Evolutionary conservation across 2,113 vertebrate species (phyloP), one percentile per base, ranked within the genome.

Genomic region (Serilophus lunatus): DNA sequence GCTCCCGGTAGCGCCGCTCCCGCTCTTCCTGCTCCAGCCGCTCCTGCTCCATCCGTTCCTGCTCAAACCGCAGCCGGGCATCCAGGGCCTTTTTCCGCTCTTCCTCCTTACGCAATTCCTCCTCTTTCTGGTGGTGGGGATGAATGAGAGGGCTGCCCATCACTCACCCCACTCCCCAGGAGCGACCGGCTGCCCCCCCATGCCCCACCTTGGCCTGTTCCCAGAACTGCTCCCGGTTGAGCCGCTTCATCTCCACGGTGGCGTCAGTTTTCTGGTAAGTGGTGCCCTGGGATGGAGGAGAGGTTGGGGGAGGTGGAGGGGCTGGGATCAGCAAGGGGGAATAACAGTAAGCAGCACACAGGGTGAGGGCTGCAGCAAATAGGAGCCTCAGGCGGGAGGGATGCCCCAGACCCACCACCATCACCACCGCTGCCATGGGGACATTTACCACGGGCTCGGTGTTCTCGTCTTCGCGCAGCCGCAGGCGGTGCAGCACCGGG

Each of bases 181-280:
- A 24, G 11, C 57, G 56, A 14, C 14, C 0, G 1, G 49, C 49
- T 22, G 19, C 9, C 18, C 29, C 36, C 25, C 6, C 2, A 0
- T 26, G 45, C 25, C 94, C 64, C 94, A 99, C 99, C 99, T 99
- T 99, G 95, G 99, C 99, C 95, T 99, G 98, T 77, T 99, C 99
- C 99, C 99, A 99, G 90, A 99, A 99, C 91, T 99, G 99, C 98
- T 99, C 99, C 59, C 99, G 98, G 97, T 99, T 99, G 96, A 99
- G 98, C 77, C 99, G 98, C 97, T 99, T 99, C 99, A 99, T 99
- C 96, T 99, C 99, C 93, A 99, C 98, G 45, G 99, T 99, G 18
- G 99, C 99, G 0, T 99, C 99, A 0, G 99, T 99, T 97, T 99
- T 99, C 98, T 99, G 97, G 91, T 99, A 99, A 79, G 98, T 98